Evolutionary conservation across 2,888 invertebrate genomes (phyloP), one percentile per base, ranked within the genome.

Genomic region (Abscondita cerata): DNA sequence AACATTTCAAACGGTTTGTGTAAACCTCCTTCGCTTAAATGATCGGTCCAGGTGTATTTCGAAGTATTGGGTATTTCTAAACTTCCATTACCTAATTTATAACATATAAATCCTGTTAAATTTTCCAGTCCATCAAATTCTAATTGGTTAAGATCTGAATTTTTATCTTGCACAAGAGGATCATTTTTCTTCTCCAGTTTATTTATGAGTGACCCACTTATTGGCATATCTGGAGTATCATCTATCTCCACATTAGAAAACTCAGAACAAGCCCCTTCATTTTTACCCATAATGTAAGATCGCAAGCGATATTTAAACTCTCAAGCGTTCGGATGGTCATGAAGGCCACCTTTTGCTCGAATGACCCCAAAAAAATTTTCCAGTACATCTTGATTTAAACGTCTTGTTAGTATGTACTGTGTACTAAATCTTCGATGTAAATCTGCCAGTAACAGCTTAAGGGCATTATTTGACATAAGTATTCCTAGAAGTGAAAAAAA

Each of bases 241-340:
- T 59, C 59, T 33, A 15, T 46, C 31, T 59, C 59, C n/a, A n/a
- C n/a, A n/a, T n/a, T n/a, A n/a, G n/a, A n/a, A n/a, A n/a, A n/a
- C n/a, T n/a, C n/a, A n/a, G 59, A 59, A 1, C 33, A 46, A 15
- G 41, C 19, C 1, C 58, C 58, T 13, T 52, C 58, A 52, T 58
- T 58, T 13, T 34, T 50, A 1, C 69, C 68, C 15, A 69, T 31
- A 41, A 69, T 62, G 46, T 70, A 70, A 11, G 63, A 51, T 20
- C 68, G 52, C 44, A 69, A 52, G 1, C 69, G 36, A 48, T 69
- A 69, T 52, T 59, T 63, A 59, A 69, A 70, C 34, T 70, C 67
- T 11, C 68, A 13, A 11, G 67, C 34, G 38, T 56, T n/a, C n/a
- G n/a, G n/a, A n/a, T n/a, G n/a, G n/a, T n/a, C n/a, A n/a, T n/a